phyloP scores from a whole-genome alignment of 2,888 invertebrate species.

The Hipparchia semele region DNA sequence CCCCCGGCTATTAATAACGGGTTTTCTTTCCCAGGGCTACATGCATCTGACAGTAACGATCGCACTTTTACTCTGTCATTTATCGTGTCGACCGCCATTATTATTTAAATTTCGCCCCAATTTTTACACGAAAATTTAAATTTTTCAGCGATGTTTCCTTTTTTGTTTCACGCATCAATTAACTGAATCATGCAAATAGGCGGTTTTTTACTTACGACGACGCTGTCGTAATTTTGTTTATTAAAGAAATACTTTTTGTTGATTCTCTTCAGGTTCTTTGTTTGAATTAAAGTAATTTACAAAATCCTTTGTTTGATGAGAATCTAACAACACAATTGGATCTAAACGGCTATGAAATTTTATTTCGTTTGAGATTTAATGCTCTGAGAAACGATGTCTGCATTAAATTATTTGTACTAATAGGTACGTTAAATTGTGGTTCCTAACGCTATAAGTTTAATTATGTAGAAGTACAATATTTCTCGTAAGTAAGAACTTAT shows the following conservation, averaged over 20 bases:
- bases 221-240: conserved; percentile 28
- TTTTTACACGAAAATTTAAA: conserved; percentile 39
- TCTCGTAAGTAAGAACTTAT: too few species aligned
- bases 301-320: neutral
- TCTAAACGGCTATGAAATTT: too few species aligned
- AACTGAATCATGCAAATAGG: conserved; percentile 41
- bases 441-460: too few species aligned
- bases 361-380: too few species aligned
- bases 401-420: too few species aligned
- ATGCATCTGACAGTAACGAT: conserved; percentile 78
- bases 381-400: too few species aligned
- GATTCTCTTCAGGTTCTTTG: conserved; percentile 2
- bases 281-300: neutral
- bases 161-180: conserved; percentile 44
- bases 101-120: conserved; percentile 53
- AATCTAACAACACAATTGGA: neutral
- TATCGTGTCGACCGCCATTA: conserved; percentile 59
- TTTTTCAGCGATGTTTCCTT: conserved; percentile 37
- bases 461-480: too few species aligned
- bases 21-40: conserved; percentile 66
- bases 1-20: conserved; percentile 72
- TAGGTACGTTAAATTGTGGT: too few species aligned
- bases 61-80: conserved; percentile 68
- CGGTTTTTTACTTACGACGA: conserved; percentile 35
- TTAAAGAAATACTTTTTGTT: conserved; percentile 17